Evolutionary conservation across 2,113 vertebrate species (phyloP), one percentile per base, ranked within the genome.

Genomic region (Phyllostomus discolor): DNA sequence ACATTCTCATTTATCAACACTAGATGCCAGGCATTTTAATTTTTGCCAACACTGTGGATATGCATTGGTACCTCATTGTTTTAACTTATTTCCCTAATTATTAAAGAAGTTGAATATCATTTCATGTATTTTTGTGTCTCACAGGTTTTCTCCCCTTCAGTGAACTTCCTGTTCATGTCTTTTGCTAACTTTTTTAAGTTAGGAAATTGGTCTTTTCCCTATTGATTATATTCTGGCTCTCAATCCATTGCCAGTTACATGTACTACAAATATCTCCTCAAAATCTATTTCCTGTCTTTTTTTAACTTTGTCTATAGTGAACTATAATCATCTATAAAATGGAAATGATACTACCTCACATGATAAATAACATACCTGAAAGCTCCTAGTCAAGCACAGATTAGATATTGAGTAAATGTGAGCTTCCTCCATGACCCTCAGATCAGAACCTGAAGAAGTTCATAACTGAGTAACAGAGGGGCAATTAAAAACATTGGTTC

Each of bases 41-140:
- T 84, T 82, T 95, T 96, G 72, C 80, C 54, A 94, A n/a, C 7
- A 11, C 28, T n/a, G 33, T 59, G n/a, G 66, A 72, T 79, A 73
- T 69, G 75, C 90, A 87, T 85, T 79, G 20, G 41, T 73, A 79
- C 69, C 46, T 94, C 24, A 79, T 22, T 38, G 22, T 62, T 88
- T 89, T 91, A 62, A 84, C n/a, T 87, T 95, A 64, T 82, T 67
- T 69, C n/a, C 35, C 20, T 89, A 93, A 84, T 85, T 93, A 80
- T 43, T 95, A 75, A 92, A 80, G 41, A 87, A 35, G 35, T 8
- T 76, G 17, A 41, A 54, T 54, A 73, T 73, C 48, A 85, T 82
- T 95, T 66, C 67, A 75, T 64, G 43, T 28, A 5, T 52, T 76
- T 95, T 85, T 85, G 20, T 24, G 14, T 91, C 54, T 69, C 76